Base-by-base conservation (phyloP, 1,140 invertebrate genomes). In the Sinella curviseta region DNA sequence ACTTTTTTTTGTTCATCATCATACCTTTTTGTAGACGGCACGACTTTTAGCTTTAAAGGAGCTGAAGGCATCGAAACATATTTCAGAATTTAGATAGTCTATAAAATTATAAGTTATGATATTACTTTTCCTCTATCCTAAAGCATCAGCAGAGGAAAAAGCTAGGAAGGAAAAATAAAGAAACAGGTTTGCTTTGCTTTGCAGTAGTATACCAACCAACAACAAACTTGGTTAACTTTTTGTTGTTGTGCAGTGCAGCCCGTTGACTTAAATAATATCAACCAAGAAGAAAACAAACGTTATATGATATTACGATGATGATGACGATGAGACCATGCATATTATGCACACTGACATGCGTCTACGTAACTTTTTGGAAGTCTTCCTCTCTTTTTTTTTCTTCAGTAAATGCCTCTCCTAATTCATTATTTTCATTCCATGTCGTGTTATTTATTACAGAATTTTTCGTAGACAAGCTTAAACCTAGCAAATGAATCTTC, bases 341-440 rank as follows among this genome's bases (percentile, higher is more conserved):
- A n/a, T n/a, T n/a, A n/a, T n/a, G n/a, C n/a, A n/a, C n/a, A n/a
- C n/a, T n/a, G n/a, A n/a, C n/a, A n/a, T n/a, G n/a, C n/a, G n/a
- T n/a, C 16, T 65, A 31, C 31, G 65, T 70, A 14, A 33, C 65
- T 33, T 31, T 8, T 24, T 70, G 30, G 26, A 70, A 70, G 28
- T 8, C 30, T 70, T 70, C 65, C 65, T 70, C 31, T 70, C 31
- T n/a, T 60, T 60, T 26, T 12, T 60, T 26, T 60, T 60, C 39
- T 48, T 48, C 39, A 14, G 31, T 8, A 17, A 70, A 70, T 70
- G 65, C 26, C 65, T 70, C 12, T 70, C 12, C 65, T 70, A 70
- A 70, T 70, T 70, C 65, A 70, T 70, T 70, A 70, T 70, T 70
- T 70, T 70, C 65, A 70, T 70, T 70, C 65, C 65, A 70, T 70